phyloP scores from a whole-genome alignment of 2,888 invertebrate species.

The Catocala sponsa region DNA sequence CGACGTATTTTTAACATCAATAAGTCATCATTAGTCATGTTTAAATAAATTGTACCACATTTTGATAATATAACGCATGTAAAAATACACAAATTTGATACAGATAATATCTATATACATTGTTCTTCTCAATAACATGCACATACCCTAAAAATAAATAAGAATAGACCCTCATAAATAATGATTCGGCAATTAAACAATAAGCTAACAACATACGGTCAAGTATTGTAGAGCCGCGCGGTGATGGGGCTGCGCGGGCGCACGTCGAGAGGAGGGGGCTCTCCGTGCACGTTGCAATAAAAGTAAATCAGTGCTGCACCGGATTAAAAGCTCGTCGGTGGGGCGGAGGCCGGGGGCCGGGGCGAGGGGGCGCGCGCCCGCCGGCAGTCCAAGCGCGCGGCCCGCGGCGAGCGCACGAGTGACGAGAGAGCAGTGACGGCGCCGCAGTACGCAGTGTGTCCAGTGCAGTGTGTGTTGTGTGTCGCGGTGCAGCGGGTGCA shows the following conservation, averaged over 20 bases:
- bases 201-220: constrained; percentile 13
- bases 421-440: constrained; percentile 14
- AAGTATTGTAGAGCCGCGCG: constrained; percentile 29
- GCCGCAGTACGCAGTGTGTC: constrained; percentile 31
- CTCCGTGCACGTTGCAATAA: constrained; percentile 59
- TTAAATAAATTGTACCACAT: too few species aligned
- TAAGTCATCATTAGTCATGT: too few species aligned
- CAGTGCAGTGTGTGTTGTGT: constrained; percentile 50
- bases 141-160: background rate
- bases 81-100: too few species aligned
- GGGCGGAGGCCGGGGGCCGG: constrained; percentile 35
- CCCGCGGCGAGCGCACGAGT: constrained; percentile 72
- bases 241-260: constrained; percentile 30
- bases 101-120: too few species aligned
- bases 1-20: too few species aligned
- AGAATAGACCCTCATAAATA: constrained; percentile 13
- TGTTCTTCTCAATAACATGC: background rate
- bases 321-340: constrained; percentile 61
- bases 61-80: too few species aligned
- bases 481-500: constrained; percentile 31
- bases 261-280: constrained; percentile 23
- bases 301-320: constrained; percentile 67
- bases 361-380: constrained; percentile 57
- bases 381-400: constrained; percentile 66
- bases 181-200: constrained; percentile 15